phyloP scores from a whole-genome alignment of 2,113 vertebrate genomes.

The Heteronetta atricapilla region DNA sequence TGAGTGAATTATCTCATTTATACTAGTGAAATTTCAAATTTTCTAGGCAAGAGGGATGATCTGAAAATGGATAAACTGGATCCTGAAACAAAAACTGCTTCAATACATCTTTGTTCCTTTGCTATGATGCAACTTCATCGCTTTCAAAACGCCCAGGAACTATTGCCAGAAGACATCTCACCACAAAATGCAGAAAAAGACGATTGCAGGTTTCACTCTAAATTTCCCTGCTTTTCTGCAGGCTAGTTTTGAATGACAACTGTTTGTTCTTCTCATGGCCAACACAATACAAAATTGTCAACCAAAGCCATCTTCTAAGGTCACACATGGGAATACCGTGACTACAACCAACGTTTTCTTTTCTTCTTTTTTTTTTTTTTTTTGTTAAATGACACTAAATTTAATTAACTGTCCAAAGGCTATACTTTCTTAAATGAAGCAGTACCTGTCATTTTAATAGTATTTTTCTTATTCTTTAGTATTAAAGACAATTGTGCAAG shows the following conservation, averaged over 20 bases:
- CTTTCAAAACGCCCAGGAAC: background rate
- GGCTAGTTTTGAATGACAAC: background rate
- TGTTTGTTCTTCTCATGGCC: background rate
- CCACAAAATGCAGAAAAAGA: background rate
- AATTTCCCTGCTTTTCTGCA: background rate
- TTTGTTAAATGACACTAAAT: background rate
- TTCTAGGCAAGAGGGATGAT: background rate
- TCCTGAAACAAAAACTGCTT: background rate
- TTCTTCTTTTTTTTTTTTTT: background rate
- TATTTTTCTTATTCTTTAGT: background rate
- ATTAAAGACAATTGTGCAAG: background rate
- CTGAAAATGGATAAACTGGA: background rate
- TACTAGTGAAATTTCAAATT: background rate
- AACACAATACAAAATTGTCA: background rate
- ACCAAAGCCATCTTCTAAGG: background rate
- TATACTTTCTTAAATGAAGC: background rate
- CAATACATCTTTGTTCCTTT: background rate
- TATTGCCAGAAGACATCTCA: background rate
- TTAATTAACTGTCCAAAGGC: background rate
- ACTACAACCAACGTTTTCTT: background rate
- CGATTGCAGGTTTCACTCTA: background rate
- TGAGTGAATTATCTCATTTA: background rate
- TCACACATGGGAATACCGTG: background rate
- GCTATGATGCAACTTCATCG: too few relatives aligned
- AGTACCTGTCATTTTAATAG: background rate